Percentiles rank a stretch among this genome's conserved stretches.
These are phyloP conservation scores for Pseudomyrmex dendroicus DNA, from an alignment of 1,140 invertebrate species.

Conservation along the genomic window DNA sequence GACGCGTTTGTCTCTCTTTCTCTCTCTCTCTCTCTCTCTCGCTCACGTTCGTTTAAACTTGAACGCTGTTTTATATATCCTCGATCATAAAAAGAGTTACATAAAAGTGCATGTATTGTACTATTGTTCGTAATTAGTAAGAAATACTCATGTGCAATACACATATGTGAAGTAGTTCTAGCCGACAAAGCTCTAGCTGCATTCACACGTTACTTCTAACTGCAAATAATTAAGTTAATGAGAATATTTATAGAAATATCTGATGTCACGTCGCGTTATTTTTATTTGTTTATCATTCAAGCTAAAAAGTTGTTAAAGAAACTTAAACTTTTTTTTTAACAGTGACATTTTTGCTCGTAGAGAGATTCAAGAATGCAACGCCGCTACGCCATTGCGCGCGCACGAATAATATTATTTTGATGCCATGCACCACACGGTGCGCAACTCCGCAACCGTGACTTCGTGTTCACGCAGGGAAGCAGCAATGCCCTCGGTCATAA, in stretches of 20 bases:
- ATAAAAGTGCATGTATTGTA: not conserved
- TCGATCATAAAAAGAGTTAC: constrained; percentile 10
- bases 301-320: no score
- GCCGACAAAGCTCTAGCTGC: not conserved
- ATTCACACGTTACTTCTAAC: not conserved
- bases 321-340: not conserved
- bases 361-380: not conserved
- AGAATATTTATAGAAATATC: not conserved
- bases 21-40: constrained; percentile 29
- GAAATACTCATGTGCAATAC: not conserved
- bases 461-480: constrained; percentile 9
- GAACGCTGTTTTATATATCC: not conserved
- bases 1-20: constrained; percentile 11
- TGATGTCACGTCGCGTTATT: no score
- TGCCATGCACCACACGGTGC: constrained; percentile 3
- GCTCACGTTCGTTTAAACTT: not conserved
- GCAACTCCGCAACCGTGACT: constrained; percentile 11
- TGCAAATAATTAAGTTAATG: not conserved
- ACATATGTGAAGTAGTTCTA: not conserved
- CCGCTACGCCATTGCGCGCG: constrained; percentile 9
- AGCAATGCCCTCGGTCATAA: not conserved
- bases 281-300: no score
- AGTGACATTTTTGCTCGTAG: constrained; percentile 4
- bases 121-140: not conserved
- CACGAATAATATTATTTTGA: constrained; percentile 54